These are phyloP conservation scores for Chlamydotis undulata DNA, from an alignment of 2,113 vertebrate genomes.

Conservation along the genomic window DNA sequence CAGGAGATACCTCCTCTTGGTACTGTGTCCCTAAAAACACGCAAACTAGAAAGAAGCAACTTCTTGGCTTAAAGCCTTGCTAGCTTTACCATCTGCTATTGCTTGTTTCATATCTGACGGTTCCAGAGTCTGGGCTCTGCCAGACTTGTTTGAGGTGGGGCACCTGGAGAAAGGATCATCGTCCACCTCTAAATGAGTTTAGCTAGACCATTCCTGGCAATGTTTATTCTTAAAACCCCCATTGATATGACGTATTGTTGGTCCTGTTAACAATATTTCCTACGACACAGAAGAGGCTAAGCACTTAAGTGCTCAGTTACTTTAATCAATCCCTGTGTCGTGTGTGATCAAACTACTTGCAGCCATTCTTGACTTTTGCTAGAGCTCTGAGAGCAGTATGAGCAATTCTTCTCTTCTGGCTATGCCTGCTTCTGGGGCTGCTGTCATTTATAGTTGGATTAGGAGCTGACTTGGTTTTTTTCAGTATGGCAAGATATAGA, in stretches of 20 bases:
- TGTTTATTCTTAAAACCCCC: not conserved
- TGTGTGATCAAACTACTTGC: accelerated
- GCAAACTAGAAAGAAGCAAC: not conserved
- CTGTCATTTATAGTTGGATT: not conserved
- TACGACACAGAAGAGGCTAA: not conserved
- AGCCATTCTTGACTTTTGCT: not conserved
- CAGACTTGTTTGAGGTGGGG: not conserved
- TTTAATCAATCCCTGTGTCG: not conserved
- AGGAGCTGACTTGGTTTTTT: not conserved
- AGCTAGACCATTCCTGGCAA: not conserved
- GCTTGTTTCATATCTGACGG: not conserved
- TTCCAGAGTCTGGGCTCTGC: not conserved
- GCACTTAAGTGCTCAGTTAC: not conserved
- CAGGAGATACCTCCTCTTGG: not conserved
- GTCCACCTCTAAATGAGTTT: not conserved
- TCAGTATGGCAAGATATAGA: not conserved
- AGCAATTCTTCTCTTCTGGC: not conserved
- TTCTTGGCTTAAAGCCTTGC: not conserved
- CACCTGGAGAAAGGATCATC: not conserved
- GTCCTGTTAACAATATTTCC: not conserved
- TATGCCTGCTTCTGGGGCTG: not conserved
- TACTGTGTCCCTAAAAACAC: not conserved
- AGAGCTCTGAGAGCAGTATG: not conserved
- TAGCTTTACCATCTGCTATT: not conserved
- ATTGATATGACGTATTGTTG: accelerated